These are phyloP conservation scores for Zele albiditarsus DNA, from an alignment of 2,888 invertebrate genomes.

Conservation along the genomic window DNA sequence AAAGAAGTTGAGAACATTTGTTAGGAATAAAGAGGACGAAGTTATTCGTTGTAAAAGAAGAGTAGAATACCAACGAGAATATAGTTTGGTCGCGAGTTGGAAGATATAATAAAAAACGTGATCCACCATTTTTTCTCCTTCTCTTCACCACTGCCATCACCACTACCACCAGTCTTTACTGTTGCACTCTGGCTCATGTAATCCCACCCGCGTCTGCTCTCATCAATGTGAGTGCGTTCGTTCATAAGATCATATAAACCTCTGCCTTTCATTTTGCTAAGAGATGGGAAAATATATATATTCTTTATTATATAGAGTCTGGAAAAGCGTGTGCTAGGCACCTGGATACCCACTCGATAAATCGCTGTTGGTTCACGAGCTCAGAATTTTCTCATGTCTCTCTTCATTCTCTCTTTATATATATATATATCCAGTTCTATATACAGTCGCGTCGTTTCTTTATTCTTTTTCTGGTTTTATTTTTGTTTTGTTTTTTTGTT, in stretches of 20 bases:
- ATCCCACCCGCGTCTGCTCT: conserved; percentile 32
- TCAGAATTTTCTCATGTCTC: conserved; percentile 42
- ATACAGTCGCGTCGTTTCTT: conserved; percentile 19
- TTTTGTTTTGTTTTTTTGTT: conserved; percentile 30
- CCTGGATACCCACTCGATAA: conserved; percentile 62
- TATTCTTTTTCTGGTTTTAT: conserved; percentile 28
- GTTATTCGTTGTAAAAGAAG: conserved; percentile 8
- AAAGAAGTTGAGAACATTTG: not conserved
- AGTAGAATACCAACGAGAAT: conserved; percentile 9
- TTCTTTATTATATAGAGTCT: not conserved
- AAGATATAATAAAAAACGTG: conserved; percentile 7
- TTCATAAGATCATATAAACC: conserved; percentile 48
- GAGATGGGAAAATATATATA: conserved; percentile 32
- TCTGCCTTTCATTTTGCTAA: conserved; percentile 54
- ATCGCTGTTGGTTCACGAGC: conserved; percentile 52
- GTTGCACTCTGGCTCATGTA: not conserved
- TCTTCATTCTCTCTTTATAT: conserved; percentile 30
- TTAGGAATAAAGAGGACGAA: not conserved
- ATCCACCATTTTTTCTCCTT: not conserved
- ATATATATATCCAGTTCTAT: not conserved
- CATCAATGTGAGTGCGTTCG: conserved; percentile 45
- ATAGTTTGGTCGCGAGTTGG: not conserved
- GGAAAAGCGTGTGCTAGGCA: conserved; percentile 54
- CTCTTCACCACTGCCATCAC: not conserved
- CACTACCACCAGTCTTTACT: not conserved